A percentile compares a stretch with the other conserved stretches of the same genome.
Conservation (phyloP, 2,797 vertebrate species). For the Florisuga fusca region DNA sequence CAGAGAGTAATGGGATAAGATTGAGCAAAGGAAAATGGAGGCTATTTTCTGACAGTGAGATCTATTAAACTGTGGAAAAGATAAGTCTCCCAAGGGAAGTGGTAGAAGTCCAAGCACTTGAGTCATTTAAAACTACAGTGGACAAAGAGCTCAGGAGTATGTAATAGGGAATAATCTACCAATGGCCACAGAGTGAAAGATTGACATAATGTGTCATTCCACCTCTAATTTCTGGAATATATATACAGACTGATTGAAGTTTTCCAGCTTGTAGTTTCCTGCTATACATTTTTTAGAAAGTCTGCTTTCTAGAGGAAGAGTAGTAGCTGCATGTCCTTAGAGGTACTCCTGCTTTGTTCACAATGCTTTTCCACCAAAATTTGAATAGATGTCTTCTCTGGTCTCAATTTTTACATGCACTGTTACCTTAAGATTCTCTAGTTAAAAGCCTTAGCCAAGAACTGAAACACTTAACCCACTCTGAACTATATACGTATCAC, state of each 20-base stretch:
- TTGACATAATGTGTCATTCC: neutral
- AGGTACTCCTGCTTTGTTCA: neutral
- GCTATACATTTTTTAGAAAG: neutral
- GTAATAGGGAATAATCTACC: neutral
- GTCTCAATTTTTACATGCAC: neutral
- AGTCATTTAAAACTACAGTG: conserved; percentile 21
- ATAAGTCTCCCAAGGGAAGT: conserved; percentile 21
- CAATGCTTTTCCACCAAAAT: neutral
- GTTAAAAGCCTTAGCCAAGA: neutral
- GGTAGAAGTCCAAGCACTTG: conserved; percentile 14
- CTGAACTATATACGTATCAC: neutral
- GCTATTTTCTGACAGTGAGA: conserved; percentile 52
- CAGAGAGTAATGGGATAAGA: conserved; percentile 58
- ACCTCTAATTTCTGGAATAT: neutral
- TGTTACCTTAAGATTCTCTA: neutral
- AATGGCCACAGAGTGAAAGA: neutral
- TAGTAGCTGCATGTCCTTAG: neutral
- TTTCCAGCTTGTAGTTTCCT: neutral
- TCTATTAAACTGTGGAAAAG: conserved; percentile 51
- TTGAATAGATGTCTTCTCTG: neutral
- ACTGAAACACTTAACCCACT: neutral
- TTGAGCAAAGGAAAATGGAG: conserved; percentile 56
- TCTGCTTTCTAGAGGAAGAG: neutral
- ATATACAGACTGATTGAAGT: neutral
- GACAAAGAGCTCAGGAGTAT: neutral